Base-by-base conservation (phyloP, 1,140 invertebrate genomes). In the Plodia interpunctella region DNA sequence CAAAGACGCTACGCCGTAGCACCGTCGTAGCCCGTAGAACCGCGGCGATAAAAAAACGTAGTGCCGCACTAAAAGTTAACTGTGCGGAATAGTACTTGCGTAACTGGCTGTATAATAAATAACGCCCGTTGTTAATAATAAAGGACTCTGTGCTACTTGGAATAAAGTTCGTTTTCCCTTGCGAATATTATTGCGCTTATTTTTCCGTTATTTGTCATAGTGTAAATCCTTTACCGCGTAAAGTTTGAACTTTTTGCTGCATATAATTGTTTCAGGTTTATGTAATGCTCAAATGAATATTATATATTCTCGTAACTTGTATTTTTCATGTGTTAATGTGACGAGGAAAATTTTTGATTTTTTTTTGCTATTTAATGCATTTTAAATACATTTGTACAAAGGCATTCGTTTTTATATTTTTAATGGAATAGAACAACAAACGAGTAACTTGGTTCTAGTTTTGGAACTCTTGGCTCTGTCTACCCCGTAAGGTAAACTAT, bases 1-100 rank as follows among this genome's bases (percentile, higher is more conserved):
- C 53, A 44, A 44, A 44, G 38, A 44, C 15, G 67, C 68, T 73
- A 75, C 72, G 65, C 21, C 70, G 72, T 74, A 68, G 69, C 65
- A 68, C 66, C 63, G 17, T 55, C 55, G 65, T 66, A 71, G 64
- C 62, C 38, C 38, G 38, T 17, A 44, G 38, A 44, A 44, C 15
- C 38, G 38, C 6, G 38, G 55, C 61, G 65, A 62, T 44, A 44
- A 44, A 44, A 44, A 44, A 44, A 44, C 38, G 38, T 44, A 44
- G 38, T 44, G 38, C 38, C 38, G 38, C 38, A 44, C 13, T 44
- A 44, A 44, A 44, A 44, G 38, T 44, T 44, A 44, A 44, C 38
- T 44, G 38, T 44, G 38, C 38, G 15, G 38, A 44, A 44, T 44
- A 44, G 13, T 44, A 44, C 38, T 44, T 44, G 38, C 38, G 38